These are phyloP conservation scores for Agapornis canus DNA, from an alignment of 2,797 vertebrate species.

Conservation along the genomic window DNA sequence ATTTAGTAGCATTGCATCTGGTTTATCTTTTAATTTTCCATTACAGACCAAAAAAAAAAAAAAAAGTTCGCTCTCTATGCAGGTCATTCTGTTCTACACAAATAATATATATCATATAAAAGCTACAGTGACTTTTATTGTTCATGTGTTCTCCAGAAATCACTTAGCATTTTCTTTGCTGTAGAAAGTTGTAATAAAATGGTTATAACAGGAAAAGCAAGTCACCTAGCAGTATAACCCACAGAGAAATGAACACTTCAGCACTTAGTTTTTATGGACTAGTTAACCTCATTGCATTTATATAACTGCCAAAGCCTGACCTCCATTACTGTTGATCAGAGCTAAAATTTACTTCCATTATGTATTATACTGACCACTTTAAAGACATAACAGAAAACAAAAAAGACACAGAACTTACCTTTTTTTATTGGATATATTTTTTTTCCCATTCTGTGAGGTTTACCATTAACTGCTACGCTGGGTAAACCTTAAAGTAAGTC, in stretches of 20 bases:
- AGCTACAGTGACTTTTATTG: not conserved
- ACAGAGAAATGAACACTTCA: conserved; percentile 66
- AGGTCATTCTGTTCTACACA: not conserved
- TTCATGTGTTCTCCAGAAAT: conserved; percentile 25
- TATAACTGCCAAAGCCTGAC: conserved; percentile 47
- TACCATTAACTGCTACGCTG: not conserved
- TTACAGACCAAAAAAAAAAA: not conserved
- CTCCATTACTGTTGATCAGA: conserved; percentile 41
- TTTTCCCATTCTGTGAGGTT: not conserved
- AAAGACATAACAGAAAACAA: conserved; percentile 2
- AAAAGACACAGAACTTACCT: not conserved
- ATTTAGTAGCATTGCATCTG: not conserved
- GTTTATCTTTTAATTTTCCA: not conserved
- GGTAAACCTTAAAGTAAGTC: not conserved
- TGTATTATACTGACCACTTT: not conserved
- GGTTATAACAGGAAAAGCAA: conserved; percentile 34
- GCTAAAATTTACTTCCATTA: conserved; percentile 55
- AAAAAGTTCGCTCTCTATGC: not conserved
- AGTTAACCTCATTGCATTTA: conserved; percentile 68
- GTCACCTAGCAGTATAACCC: not conserved
- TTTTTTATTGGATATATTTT: not conserved
- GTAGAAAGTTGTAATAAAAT: conserved; percentile 54
- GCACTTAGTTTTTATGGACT: conserved; percentile 67
- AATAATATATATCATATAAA: not conserved
- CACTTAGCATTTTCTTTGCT: conserved; percentile 37